phyloP scores from a whole-genome alignment of 2,888 invertebrate species.

The Lasioglossum lativentre region DNA sequence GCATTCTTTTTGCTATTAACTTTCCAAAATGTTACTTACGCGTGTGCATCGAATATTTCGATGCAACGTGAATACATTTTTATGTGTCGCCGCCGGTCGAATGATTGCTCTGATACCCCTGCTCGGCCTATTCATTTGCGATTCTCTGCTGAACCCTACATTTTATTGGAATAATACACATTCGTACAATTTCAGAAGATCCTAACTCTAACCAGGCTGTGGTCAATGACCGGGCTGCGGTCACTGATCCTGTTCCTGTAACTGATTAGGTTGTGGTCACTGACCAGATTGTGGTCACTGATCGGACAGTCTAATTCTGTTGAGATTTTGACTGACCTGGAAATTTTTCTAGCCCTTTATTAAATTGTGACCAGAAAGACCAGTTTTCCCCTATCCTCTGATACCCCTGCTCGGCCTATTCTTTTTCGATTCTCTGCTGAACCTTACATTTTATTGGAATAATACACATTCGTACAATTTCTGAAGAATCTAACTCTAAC shows the following conservation, averaged over 20 bases:
- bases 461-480: not conserved
- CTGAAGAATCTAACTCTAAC: not conserved
- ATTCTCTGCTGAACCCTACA: not conserved
- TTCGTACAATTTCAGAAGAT: not conserved
- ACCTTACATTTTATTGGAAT: not conserved
- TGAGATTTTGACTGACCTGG: not conserved
- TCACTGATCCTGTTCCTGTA: too few relatives aligned
- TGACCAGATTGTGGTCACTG: too few relatives aligned
- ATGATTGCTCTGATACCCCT: too few relatives aligned
- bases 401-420: too few relatives aligned
- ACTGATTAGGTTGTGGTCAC: too few relatives aligned
- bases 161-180: not conserved
- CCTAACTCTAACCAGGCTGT: too few relatives aligned
- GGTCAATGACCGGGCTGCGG: too few relatives aligned
- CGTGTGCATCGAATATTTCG: not conserved
- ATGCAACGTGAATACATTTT: not conserved
- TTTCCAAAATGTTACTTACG: conserved; percentile 5
- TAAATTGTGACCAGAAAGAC: not conserved
- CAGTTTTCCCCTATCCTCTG: too few relatives aligned
- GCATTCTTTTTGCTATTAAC: conserved; percentile 7
- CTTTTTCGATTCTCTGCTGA: not conserved
- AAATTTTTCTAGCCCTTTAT: not conserved
- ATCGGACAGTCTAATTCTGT: too few relatives aligned
- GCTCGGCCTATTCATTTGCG: too few relatives aligned
- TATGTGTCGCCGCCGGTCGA: not conserved